Conservation (phyloP, 2,888 invertebrate genomes). For the Pseudanteris insignis region DNA sequence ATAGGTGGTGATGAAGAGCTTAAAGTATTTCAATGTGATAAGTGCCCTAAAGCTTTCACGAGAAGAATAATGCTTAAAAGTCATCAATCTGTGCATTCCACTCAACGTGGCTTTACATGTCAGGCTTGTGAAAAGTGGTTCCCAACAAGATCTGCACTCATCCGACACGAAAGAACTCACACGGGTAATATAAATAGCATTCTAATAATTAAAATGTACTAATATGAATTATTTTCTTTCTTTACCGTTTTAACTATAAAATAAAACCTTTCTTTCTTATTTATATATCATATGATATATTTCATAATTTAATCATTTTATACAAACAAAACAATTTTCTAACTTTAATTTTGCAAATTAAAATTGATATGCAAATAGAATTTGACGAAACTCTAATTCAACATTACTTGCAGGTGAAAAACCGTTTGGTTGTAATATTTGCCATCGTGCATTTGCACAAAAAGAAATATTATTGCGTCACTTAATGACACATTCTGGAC, state of each 20-base stretch:
- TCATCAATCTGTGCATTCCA: slow-evolving; percentile 72
- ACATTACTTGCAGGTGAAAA: slow-evolving; percentile 65
- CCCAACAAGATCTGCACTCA: slow-evolving; percentile 74
- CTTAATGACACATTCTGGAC: slow-evolving; percentile 67
- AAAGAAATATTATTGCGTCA: slow-evolving; percentile 72
- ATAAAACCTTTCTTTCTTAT: slow-evolving; percentile 2
- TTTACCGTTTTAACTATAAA: too few species aligned
- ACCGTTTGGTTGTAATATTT: slow-evolving; percentile 67
- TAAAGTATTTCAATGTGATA: slow-evolving; percentile 72
- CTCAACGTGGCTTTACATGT: slow-evolving; percentile 71
- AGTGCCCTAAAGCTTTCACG: slow-evolving; percentile 74
- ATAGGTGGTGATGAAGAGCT: slow-evolving; percentile 64
- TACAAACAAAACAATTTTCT: too few species aligned
- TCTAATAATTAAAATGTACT: too few species aligned
- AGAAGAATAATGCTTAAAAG: slow-evolving; percentile 71
- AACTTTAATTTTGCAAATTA: too few species aligned
- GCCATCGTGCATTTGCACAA: slow-evolving; percentile 77
- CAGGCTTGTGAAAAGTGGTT: slow-evolving; percentile 74
- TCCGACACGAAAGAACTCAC: slow-evolving; percentile 77
- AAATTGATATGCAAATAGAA: too few species aligned
- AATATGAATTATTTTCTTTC: too few species aligned
- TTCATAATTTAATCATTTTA: neutral
- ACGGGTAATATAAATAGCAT: too few species aligned
- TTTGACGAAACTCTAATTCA: too few species aligned
- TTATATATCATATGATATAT: neutral